These are phyloP conservation scores for Engraulis encrasicolus DNA, from an alignment of 2,113 vertebrate species.

Conservation along the genomic window DNA sequence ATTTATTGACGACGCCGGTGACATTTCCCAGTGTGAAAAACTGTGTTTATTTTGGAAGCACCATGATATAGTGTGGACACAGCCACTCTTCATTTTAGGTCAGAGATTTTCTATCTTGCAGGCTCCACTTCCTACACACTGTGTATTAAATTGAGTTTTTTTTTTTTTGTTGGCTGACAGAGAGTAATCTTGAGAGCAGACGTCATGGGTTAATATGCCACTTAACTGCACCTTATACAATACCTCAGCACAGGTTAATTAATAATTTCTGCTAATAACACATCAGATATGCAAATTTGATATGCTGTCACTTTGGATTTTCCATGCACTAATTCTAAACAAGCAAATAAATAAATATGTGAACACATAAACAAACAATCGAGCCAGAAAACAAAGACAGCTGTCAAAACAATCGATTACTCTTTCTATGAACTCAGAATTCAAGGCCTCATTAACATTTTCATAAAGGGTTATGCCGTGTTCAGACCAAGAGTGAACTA, in stretches of 20 bases:
- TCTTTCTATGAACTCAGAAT: too few species aligned
- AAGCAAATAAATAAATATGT: not conserved
- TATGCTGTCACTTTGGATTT: constrained; percentile 44
- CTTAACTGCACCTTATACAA: not conserved
- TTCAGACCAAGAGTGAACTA: too few species aligned
- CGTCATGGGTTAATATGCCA: not conserved
- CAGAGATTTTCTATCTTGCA: not conserved
- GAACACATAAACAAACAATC: too few species aligned
- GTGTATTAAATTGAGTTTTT: not conserved
- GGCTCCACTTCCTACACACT: not conserved
- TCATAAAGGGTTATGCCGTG: too few species aligned
- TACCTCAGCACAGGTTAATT: constrained; percentile 23
- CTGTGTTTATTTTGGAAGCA: not conserved
- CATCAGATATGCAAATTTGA: constrained; percentile 45
- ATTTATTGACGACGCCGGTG: not conserved
- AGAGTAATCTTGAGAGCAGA: not conserved
- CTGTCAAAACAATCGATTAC: too few species aligned
- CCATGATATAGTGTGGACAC: not conserved
- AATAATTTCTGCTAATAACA: constrained; percentile 30
- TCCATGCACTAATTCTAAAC: not conserved
- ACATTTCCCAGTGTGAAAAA: not conserved
- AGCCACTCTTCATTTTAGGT: not conserved
- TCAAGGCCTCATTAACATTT: too few species aligned
- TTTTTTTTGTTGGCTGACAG: not conserved
- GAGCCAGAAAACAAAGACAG: not conserved